These are phyloP conservation scores for Anabas testudineus DNA, from an alignment of 2,797 vertebrate genomes.

Conservation along the genomic window DNA sequence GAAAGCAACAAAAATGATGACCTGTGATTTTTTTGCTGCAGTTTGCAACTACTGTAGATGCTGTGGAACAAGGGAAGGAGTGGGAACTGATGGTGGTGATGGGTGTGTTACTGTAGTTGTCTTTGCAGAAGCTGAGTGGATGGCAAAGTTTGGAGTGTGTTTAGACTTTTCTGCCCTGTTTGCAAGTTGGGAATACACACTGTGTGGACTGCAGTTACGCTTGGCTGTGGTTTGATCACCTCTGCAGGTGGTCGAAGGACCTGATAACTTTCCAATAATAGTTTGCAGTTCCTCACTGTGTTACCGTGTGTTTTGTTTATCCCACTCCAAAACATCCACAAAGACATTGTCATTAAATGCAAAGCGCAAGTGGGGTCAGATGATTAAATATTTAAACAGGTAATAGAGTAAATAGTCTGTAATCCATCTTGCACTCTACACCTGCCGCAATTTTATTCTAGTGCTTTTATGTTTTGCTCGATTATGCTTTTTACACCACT, in stretches of 20 bases:
- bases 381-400: conserved; percentile 15
- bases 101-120: conserved; percentile 18
- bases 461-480: conserved; percentile 1
- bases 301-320: background rate
- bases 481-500: conserved; percentile 14
- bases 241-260: conserved; percentile 7
- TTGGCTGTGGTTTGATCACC: conserved; percentile 21
- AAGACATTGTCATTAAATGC: conserved; percentile 1
- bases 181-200: conserved; percentile 31
- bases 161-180: conserved; percentile 48
- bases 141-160: conserved; percentile 22
- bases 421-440: background rate
- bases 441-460: background rate
- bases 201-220: background rate
- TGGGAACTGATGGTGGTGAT: conserved; percentile 9
- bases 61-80: conserved; percentile 11
- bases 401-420: conserved; percentile 12
- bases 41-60: conserved; percentile 48
- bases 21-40: conserved; percentile 32
- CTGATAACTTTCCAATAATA: background rate
- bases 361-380: conserved; percentile 25
- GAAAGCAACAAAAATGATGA: conserved; percentile 69
- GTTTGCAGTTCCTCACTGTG: conserved; percentile 1
- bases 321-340: background rate
- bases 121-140: conserved; percentile 35